These are phyloP conservation scores for Diploscapter pachys DNA, from an alignment of 1,140 invertebrate genomes.

Conservation along the genomic window DNA sequence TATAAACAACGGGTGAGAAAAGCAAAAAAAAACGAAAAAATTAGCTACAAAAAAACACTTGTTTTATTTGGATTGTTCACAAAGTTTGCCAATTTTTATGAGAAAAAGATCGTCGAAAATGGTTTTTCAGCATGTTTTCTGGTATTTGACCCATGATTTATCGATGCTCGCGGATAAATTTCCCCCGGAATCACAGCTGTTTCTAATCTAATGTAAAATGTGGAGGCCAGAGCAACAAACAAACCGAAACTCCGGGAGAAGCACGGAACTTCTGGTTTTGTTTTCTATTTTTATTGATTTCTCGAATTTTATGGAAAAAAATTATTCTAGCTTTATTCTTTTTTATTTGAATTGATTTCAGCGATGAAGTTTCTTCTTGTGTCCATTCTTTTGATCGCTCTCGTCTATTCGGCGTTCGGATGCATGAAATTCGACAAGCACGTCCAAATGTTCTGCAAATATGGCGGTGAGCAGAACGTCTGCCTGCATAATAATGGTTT, in stretches of 20 bases:
- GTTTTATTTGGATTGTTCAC: no score
- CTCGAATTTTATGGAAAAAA: neutral
- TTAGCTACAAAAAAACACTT: no score
- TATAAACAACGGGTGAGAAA: no score
- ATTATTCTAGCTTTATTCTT: neutral
- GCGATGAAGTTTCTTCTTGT: slow-evolving; percentile 11
- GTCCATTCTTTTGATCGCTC: slow-evolving; percentile 2
- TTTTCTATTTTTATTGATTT: neutral
- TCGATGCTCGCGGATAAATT: no score
- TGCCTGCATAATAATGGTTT: slow-evolving; percentile 19
- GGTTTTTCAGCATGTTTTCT: no score
- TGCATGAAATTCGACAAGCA: slow-evolving; percentile 32
- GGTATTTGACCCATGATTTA: no score
- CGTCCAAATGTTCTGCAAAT: slow-evolving; percentile 30
- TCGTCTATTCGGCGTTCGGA: neutral
- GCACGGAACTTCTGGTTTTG: no score
- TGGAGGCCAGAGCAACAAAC: slow-evolving; percentile 11
- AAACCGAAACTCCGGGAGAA: neutral
- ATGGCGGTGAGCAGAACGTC: slow-evolving; percentile 11
- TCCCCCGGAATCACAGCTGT: no score
- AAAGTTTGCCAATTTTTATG: no score
- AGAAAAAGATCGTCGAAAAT: no score
- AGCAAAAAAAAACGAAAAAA: no score
- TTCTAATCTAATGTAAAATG: neutral
- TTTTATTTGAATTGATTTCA: neutral